phyloP scores from a whole-genome alignment of 2,797 vertebrate genomes.

The Catostomus latipinnis region DNA sequence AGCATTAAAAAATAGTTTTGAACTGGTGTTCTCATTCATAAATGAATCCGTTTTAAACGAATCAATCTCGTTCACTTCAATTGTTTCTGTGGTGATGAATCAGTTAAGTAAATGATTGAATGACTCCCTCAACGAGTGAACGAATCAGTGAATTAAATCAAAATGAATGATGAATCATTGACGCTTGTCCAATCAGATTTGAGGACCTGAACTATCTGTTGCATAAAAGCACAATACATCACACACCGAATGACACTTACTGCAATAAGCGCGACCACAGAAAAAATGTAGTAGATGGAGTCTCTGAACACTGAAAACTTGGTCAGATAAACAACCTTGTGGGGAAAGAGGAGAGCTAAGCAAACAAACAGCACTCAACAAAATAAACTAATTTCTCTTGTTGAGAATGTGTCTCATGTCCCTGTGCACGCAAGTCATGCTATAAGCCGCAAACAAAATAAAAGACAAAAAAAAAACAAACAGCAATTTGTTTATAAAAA shows the following conservation, averaged over 20 bases:
- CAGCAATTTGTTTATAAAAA: neutral
- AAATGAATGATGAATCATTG: too few relatives aligned
- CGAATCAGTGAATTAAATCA: too few relatives aligned
- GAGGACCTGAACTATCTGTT: too few relatives aligned
- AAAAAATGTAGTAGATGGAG: constrained; percentile 85
- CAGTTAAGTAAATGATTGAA: too few relatives aligned
- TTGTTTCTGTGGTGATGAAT: too few relatives aligned
- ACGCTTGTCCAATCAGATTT: too few relatives aligned
- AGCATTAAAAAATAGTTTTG: too few relatives aligned
- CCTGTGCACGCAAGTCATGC: neutral
- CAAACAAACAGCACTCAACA: neutral
- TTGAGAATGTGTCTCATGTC: constrained; percentile 4
- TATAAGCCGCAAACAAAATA: neutral
- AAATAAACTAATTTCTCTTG: neutral
- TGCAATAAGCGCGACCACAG: constrained; percentile 85
- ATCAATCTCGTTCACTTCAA: too few relatives aligned
- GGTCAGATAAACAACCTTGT: constrained; percentile 85
- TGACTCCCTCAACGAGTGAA: too few relatives aligned
- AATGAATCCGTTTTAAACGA: too few relatives aligned
- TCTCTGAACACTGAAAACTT: constrained; percentile 88
- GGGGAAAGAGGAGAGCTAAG: constrained; percentile 39
- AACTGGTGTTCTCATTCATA: too few relatives aligned
- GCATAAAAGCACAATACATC: neutral
- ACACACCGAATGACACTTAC: constrained; percentile 74
- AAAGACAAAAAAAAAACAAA: neutral